Evolutionary conservation across 2,797 vertebrate species (phyloP), one percentile per base, ranked within the genome.

Genomic region (Amblyopsis hoosieri): DNA sequence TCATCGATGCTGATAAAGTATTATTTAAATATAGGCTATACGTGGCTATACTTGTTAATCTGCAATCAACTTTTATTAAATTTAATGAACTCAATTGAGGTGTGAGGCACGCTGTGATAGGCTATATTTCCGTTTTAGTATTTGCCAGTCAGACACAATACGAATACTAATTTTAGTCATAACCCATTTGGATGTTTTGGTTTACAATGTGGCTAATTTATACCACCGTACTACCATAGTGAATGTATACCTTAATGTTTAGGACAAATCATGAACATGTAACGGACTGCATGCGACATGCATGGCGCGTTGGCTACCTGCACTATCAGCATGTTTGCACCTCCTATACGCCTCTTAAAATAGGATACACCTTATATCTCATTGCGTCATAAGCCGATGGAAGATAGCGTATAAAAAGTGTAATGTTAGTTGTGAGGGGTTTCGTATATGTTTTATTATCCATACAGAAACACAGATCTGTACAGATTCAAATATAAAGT

Each of bases 311-410:
- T 29, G 23, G 3, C 23, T 4, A 29, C 23, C 23, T 23, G 23
- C 76, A 66, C 69, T 77, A 60, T 78, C 78, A 82, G 67, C 69
- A 57, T 66, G 72, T 53, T 62, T 73, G 69, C 55, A 67, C 62
- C 66, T 37, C 62, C n/a, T 60, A 29, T 29, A 29, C 57, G 53
- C 46, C 64, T 70, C 49, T 62, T 67, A 49, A 69, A 58, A 69
- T 29, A 29, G 23, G 23, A 29, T 19, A 57, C 49, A 49, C 4
- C 5, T 52, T 57, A 66, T 64, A 54, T 64, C 0, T 50, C 48
- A 13, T 57, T 68, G 45, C 75, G 45, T 65, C 74, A 69, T 29
- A 8, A 66, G 37, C 60, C 33, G 78, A 62, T 72, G 52, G 37
- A 42, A 74, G 66, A 66, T 60, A 3, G 64, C n/a, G 37, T 79